Base-by-base conservation (phyloP, 2,797 vertebrate genomes). In the Cottoperca gobio region DNA sequence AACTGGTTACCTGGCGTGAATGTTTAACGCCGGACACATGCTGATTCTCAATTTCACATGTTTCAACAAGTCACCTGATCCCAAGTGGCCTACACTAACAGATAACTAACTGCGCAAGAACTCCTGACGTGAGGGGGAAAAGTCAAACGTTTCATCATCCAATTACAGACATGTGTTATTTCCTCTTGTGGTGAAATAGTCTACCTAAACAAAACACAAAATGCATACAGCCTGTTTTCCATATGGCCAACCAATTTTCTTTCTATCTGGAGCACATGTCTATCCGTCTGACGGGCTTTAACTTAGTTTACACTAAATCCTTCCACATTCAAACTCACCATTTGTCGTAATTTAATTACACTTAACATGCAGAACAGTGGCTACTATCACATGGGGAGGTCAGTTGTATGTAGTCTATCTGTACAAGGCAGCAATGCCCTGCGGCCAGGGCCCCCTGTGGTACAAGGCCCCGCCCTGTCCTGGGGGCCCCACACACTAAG, bases 41-140 rank as follows among this genome's bases (percentile, higher is more conserved):
- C 53, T 55, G 73, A 61, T 64, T 42, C 53, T 78, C 68, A 52
- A 21, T 67, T 87, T 76, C 71, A 74, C 80, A 58, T 53, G 84
- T 81, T 84, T 79, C 74, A 70, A 77, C 65, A 84, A 70, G 90
- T 93, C 89, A 86, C 74, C 83, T 89, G 90, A 91, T 68, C 75
- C 40, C n/a, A n/a, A 4, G 4, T 10, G 3, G 60, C 21, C 58
- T n/a, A n/a, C n/a, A n/a, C n/a, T n/a, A 19, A 42, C 74, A 68
- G 35, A 80, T 28, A 62, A 73, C 59, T 77, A 33, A 58, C 40
- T 86, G 76, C 65, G 78, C 33, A 52, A 40, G 79, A 60, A 45
- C 49, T 42, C 50, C 35, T 70, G 70, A 61, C 63, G 52, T 65
- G 73, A 53, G 53, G 49, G n/a, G 21, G 37, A 1, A 14, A 28